Base-by-base conservation (phyloP, 1,140 invertebrate genomes). In the Helicoverpa zea region DNA sequence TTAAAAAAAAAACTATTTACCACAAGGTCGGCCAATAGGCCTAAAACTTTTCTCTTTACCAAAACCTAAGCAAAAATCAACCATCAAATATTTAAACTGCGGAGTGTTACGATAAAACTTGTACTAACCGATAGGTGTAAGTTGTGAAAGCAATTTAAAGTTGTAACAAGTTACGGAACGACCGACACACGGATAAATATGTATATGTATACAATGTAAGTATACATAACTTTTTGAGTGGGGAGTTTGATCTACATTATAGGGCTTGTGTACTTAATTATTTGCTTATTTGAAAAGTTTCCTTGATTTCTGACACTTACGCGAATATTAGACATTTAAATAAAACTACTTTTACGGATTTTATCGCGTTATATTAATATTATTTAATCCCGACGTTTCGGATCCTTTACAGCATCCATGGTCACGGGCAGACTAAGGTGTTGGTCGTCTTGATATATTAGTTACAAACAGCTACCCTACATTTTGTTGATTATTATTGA, bases 91-190 rank as follows among this genome's bases (percentile, higher is more conserved):
- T 12, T 18, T 30, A 13, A 61, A 64, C 63, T 43, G 14, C 47
- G 14, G 4, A 43, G n/a, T 30, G 49, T 10, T 73, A 43, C 52
- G 16, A 73, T 43, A 56, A 16, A 73, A 73, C 52, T 73, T 73
- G 35, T 58, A 43, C 16, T 79, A 77, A 64, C 58, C 49, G 61
- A 64, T 77, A 77, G 47, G 43, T 63, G 73, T 75, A 63, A 52
- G 66, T 72, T 73, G 78, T 47, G 43, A 54, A 79, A 80, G 79
- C 70, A 80, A 80, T 80, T 79, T 79, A 29, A 70, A 70, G 70
- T 74, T 61, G 54, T 74, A 63, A 80, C 72, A 49, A 47, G 66
- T 59, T 68, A 11, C 16, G n/a, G n/a, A 49, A 58, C 52, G 0
- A 35, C 43, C 64, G 43, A 0, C 43, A 49, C 12, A 68, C 64